These are phyloP conservation scores for Galemys pyrenaicus DNA, from an alignment of 2,113 vertebrate genomes.

Conservation along the genomic window DNA sequence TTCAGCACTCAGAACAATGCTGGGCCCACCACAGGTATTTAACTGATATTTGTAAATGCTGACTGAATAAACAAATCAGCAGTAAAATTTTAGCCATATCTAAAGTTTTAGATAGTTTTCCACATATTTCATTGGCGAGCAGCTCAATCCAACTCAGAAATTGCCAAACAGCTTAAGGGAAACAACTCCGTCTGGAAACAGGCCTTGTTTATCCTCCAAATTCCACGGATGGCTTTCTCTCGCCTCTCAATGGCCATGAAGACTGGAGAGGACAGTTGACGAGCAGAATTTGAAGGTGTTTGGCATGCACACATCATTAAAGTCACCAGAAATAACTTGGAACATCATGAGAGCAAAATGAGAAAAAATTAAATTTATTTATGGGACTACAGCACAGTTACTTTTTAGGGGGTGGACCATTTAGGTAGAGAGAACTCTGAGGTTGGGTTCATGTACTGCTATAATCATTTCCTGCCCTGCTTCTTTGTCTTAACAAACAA, in stretches of 20 bases:
- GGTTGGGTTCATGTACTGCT: neutral
- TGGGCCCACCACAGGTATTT: neutral
- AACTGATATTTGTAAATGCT: neutral
- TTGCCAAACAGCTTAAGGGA: constrained; percentile 41
- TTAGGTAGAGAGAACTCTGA: neutral
- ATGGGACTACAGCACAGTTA: constrained; percentile 18
- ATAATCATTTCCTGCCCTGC: neutral
- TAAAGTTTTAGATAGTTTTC: neutral
- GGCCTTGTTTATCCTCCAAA: constrained; percentile 59
- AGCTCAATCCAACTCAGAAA: constrained; percentile 19
- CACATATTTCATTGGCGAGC: constrained; percentile 25
- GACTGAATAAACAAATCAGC: neutral
- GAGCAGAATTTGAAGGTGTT: constrained; percentile 37
- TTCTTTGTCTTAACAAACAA: neutral
- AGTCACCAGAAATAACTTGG: constrained; percentile 68
- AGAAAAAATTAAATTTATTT: constrained; percentile 52
- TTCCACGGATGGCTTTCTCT: neutral
- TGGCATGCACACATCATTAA: constrained; percentile 54
- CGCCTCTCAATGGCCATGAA: constrained; percentile 33
- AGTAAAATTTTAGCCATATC: neutral
- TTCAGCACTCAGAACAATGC: neutral
- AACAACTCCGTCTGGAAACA: constrained; percentile 24
- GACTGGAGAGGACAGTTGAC: neutral
- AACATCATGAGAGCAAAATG: neutral
- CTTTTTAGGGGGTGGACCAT: neutral